Conservation (phyloP, 2,888 invertebrate species). For the Machimus rusticus region DNA sequence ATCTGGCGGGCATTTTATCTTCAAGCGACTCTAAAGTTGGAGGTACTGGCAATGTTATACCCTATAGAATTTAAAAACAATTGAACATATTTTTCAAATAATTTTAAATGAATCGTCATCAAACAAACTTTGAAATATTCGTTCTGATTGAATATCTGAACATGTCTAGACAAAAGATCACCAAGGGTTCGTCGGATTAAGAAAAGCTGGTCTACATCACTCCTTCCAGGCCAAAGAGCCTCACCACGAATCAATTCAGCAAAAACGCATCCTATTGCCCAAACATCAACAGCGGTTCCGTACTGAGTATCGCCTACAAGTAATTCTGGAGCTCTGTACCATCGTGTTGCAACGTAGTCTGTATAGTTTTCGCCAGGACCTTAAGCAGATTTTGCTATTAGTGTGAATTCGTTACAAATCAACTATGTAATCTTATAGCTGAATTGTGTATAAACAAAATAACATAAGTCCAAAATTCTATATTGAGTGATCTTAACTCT, state of each 20-base stretch:
- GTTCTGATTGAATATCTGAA: slow-evolving; percentile 95
- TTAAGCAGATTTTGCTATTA: slow-evolving; percentile 52
- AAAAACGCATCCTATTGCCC: slow-evolving; percentile 96
- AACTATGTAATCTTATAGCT: background rate
- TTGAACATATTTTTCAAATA: background rate
- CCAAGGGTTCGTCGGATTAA: slow-evolving; percentile 94
- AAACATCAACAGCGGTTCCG: slow-evolving; percentile 90
- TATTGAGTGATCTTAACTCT: background rate
- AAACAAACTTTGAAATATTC: slow-evolving; percentile 76
- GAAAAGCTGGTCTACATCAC: slow-evolving; percentile 97
- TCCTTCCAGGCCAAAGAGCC: slow-evolving; percentile 97
- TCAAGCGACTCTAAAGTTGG: slow-evolving; percentile 85
- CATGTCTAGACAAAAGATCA: slow-evolving; percentile 90
- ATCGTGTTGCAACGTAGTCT: slow-evolving; percentile 98
- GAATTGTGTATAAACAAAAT: background rate
- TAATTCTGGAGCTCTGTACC: slow-evolving; percentile 97
- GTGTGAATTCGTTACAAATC: background rate
- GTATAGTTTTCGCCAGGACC: slow-evolving; percentile 98
- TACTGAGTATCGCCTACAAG: slow-evolving; percentile 96
- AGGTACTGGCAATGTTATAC: slow-evolving; percentile 91
- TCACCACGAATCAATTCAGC: slow-evolving; percentile 89
- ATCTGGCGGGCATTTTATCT: slow-evolving; percentile 81
- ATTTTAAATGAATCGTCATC: background rate
- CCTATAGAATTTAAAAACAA: slow-evolving; percentile 64
- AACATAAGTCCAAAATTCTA: background rate